Conservation (phyloP, 2,113 vertebrate species). For the Cyprinus carpio region DNA sequence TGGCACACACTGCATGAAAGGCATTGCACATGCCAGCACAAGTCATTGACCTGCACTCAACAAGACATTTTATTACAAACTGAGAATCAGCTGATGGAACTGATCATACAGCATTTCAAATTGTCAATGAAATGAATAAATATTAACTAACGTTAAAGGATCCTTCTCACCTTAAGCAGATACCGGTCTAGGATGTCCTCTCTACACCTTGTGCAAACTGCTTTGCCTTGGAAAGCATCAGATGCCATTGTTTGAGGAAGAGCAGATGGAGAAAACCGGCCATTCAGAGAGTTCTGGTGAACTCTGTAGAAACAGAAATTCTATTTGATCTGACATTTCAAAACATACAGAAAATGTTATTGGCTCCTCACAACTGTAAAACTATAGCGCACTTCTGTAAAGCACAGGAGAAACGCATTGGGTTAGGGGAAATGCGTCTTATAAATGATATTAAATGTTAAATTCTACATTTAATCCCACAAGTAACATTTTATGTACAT, state of each 20-base stretch:
- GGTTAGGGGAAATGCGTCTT: no score
- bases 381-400: no score
- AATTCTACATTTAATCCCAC: no score
- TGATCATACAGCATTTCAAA: background rate
- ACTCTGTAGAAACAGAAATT: constrained; percentile 67
- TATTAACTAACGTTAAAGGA: background rate
- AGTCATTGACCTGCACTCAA: constrained; percentile 85
- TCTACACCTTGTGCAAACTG: constrained; percentile 86
- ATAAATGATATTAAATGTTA: no score
- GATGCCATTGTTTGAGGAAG: constrained; percentile 86
- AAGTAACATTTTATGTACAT: no score
- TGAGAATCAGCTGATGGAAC: no score
- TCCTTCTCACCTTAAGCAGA: constrained; percentile 87
- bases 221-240: constrained; percentile 78
- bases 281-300: constrained; percentile 79
- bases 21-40: constrained; percentile 96
- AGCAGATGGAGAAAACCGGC: constrained; percentile 81
- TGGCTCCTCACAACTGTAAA: no score
- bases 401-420: no score
- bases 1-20: constrained; percentile 95
- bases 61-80: background rate
- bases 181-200: constrained; percentile 93
- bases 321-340: background rate
- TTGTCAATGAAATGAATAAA: background rate
- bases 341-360: background rate